These are phyloP conservation scores for Eristalis tenax DNA, from an alignment of 2,888 invertebrate species.

Conservation along the genomic window DNA sequence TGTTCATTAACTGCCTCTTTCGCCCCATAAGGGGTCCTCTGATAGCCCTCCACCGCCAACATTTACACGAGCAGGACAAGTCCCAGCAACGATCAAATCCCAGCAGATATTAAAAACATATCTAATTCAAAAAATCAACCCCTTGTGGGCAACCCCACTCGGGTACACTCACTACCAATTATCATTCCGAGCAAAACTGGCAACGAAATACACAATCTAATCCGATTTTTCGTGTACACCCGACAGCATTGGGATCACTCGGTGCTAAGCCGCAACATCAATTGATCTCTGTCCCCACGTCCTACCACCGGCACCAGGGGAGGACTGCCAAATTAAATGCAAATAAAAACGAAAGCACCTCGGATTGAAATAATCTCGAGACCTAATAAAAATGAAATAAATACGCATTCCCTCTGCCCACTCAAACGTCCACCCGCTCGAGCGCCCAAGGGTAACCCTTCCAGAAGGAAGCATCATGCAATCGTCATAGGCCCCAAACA, in stretches of 20 bases:
- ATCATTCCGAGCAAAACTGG: constrained; percentile 12
- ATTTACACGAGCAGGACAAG: constrained; percentile 54
- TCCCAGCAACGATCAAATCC: too few relatives aligned
- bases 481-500: not conserved
- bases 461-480: constrained; percentile 28
- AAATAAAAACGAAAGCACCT: constrained; percentile 61
- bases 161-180: constrained; percentile 47
- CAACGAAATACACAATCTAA: constrained; percentile 24
- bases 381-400: constrained; percentile 66
- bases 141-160: constrained; percentile 47
- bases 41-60: constrained; percentile 45
- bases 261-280: constrained; percentile 59
- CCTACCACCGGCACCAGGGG: not conserved
- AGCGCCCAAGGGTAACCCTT: constrained; percentile 35
- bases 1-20: constrained; percentile 39
- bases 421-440: not conserved
- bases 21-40: constrained; percentile 39
- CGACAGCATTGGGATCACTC: constrained; percentile 40
- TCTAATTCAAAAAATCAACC: constrained; percentile 68
- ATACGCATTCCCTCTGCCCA: constrained; percentile 27
- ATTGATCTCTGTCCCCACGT: constrained; percentile 55
- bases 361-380: constrained; percentile 65
- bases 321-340: constrained; percentile 55
- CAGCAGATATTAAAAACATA: constrained; percentile 57
- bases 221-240: constrained; percentile 47